Evolutionary conservation across 2,888 invertebrate species (phyloP).

Genomic region (Aphrophora alni): DNA sequence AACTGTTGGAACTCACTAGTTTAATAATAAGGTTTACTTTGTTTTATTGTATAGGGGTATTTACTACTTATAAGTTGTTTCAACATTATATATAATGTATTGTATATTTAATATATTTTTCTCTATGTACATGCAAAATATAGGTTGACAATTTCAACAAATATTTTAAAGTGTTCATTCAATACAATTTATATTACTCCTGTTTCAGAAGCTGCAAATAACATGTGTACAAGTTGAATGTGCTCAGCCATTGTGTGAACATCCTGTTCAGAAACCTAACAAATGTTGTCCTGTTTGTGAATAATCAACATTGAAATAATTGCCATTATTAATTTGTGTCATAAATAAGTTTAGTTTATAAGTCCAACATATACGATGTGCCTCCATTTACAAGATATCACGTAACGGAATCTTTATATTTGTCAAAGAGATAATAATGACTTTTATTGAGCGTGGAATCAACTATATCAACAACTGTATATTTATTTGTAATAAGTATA

Average conservation of each 20-base stretch:
- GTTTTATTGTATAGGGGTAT: no score
- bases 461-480: no score
- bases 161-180: no score
- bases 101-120: no score
- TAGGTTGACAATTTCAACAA: no score
- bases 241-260: conserved; percentile 56
- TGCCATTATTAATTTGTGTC: neutral
- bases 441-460: neutral
- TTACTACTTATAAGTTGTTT: no score
- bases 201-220: conserved; percentile 57
- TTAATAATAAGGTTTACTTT: no score
- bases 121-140: no score
- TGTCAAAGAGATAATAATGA: neutral
- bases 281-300: conserved; percentile 59
- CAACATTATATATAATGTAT: no score
- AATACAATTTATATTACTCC: no score
- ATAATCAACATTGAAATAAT: neutral
- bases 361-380: conserved; percentile 2
- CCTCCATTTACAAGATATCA: neutral
- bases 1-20: no score
- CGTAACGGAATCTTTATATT: neutral
- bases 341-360: conserved; percentile 6
- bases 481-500: no score
- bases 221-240: conserved; percentile 60
- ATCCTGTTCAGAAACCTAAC: conserved; percentile 56